phyloP scores from a whole-genome alignment of 1,140 invertebrate genomes.

The Gryllus bimaculatus region DNA sequence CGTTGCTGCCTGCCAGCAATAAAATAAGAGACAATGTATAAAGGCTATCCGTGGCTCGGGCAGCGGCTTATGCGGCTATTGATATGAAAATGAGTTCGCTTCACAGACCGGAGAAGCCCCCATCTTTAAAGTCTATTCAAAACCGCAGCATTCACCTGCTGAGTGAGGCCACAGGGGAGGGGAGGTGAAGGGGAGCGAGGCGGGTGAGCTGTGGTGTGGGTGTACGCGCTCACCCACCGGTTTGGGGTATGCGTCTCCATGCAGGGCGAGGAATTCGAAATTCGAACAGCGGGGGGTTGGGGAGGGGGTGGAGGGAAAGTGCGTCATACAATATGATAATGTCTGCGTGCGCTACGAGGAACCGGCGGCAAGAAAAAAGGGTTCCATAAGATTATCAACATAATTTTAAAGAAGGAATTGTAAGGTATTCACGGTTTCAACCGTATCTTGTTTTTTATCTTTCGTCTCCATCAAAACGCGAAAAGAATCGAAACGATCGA shows the following conservation, averaged over 20 bases:
- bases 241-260: not conserved
- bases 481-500: not conserved
- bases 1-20: not conserved
- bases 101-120: not conserved
- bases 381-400: not conserved
- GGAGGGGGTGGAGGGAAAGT: not conserved
- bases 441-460: not conserved
- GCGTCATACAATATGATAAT: not conserved
- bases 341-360: not conserved
- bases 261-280: constrained; percentile 10
- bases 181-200: not conserved
- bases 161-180: not conserved
- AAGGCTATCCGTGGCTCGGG: not conserved
- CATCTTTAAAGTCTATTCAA: constrained; percentile 8
- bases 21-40: constrained; percentile 7
- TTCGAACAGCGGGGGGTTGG: constrained; percentile 13
- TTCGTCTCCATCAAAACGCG: not conserved
- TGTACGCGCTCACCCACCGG: not conserved
- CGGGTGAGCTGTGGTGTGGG: not conserved
- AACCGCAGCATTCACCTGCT: constrained; percentile 14
- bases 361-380: not conserved
- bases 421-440: not conserved
- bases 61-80: constrained; percentile 9
- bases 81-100: constrained; percentile 14
- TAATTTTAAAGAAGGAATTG: not conserved